Evolutionary conservation across 2,113 vertebrate species (phyloP).

Genomic region (Panthera tigris): DNA sequence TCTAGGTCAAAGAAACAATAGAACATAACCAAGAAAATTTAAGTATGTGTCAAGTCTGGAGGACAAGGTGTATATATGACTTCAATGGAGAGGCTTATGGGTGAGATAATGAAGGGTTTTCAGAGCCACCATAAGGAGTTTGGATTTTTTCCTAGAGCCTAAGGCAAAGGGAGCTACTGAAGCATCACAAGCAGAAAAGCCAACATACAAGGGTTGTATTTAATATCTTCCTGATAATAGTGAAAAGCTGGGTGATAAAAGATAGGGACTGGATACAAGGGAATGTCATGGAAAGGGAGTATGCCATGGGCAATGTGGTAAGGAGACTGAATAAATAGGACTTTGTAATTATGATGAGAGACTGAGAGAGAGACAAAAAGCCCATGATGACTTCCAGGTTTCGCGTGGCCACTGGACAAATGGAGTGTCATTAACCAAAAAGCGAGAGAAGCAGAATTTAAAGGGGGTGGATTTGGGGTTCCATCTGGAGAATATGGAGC

Average conservation of each 20-base stretch:
- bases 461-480: neutral
- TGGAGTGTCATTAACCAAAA: neutral
- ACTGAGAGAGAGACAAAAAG: neutral
- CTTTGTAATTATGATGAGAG: neutral
- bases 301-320: neutral
- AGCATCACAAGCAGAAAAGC: neutral
- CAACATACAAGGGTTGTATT: neutral
- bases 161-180: neutral
- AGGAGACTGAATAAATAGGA: neutral
- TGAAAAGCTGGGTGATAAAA: neutral
- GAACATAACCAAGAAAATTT: neutral
- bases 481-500: neutral
- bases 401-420: neutral
- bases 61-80: neutral
- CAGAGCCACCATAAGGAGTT: neutral
- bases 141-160: neutral
- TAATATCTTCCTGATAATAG: neutral
- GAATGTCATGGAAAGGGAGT: neutral
- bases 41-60: neutral
- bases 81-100: neutral
- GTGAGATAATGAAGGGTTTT: neutral
- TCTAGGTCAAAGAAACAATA: neutral
- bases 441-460: neutral
- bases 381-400: neutral
- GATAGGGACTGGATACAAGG: neutral